Evolutionary conservation across 1,140 invertebrate species (phyloP), one percentile per base, ranked within the genome.

Genomic region (Manduca sexta): DNA sequence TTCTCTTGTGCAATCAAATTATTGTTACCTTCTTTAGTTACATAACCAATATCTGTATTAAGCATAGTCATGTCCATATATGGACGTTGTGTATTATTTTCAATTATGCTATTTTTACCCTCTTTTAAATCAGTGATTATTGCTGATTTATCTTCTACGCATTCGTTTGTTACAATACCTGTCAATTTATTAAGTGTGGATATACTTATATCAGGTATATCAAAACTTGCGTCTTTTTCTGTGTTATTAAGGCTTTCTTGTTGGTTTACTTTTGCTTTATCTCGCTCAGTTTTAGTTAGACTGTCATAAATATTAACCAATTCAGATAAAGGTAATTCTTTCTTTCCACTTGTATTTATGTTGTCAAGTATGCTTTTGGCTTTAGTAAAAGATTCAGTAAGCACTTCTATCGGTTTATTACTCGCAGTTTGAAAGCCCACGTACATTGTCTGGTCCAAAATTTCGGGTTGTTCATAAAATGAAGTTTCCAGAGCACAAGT

Each of bases 401-500:
- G 51, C 4, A 83, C 48, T 63, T 80, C 66, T 55, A 84, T 84
- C 49, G 71, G 69, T 33, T 76, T 83, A 55, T 84, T 76, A 52
- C 74, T 84, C 12, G 75, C 74, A 31, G 81, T 84, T 65, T 82
- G 76, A 54, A 84, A 84, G 0, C 77, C 78, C 14, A 84, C 76
- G 82, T 72, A 84, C 60, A 83, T 70, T 17, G 66, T 75, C 57
- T 74, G 65, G 29, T 83, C 69, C 21, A 78, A 48, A 29, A 69
- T 42, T 54, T 66, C 46, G 33, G 53, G 40, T 49, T 65, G 39
- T 12, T 71, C 52, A 52, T 65, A 64, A 52, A 69, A 77, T 13
- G 68, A 73, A 5, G 64, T 78, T 53, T 72, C 57, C 46, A 82
- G 57, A 10, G 66, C 63, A 69, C 75, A 79, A 17, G 77, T 84